A percentile compares a stretch with the other conserved stretches of the same genome.
Conservation (phyloP, 2,113 vertebrate species). For the Phyllostomus hastatus region DNA sequence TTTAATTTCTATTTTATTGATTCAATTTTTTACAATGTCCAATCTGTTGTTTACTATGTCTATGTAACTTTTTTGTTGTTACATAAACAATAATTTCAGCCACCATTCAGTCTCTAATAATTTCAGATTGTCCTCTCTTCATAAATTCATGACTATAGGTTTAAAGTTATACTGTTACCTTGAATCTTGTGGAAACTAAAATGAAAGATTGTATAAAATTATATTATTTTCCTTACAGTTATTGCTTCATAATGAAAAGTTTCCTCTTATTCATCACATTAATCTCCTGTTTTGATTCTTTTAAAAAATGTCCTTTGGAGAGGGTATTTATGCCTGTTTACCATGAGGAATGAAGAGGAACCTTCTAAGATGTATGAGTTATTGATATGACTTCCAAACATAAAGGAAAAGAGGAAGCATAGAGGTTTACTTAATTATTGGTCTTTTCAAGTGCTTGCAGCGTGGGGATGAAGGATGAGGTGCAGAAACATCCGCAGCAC, state of each 20-base stretch:
- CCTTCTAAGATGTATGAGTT: neutral
- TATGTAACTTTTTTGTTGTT: neutral
- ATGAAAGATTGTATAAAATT: neutral
- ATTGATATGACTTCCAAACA: neutral
- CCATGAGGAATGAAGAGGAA: neutral
- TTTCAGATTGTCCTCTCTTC: neutral
- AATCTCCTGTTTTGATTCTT: neutral
- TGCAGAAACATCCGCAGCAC: neutral
- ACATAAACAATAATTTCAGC: neutral
- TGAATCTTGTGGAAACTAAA: neutral
- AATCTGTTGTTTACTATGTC: neutral
- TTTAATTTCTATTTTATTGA: neutral
- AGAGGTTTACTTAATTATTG: neutral
- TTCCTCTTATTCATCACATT: neutral
- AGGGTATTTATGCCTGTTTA: neutral
- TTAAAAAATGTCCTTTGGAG: neutral
- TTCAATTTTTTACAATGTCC: neutral
- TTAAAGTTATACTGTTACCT: neutral
- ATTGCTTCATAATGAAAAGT: neutral
- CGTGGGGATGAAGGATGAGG: neutral
- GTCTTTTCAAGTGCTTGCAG: neutral
- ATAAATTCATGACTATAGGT: neutral
- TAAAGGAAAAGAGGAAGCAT: neutral
- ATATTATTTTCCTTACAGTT: neutral
- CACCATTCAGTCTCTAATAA: neutral